Conservation (phyloP, 2,888 invertebrate genomes). For the Maniola hyperantus region DNA sequence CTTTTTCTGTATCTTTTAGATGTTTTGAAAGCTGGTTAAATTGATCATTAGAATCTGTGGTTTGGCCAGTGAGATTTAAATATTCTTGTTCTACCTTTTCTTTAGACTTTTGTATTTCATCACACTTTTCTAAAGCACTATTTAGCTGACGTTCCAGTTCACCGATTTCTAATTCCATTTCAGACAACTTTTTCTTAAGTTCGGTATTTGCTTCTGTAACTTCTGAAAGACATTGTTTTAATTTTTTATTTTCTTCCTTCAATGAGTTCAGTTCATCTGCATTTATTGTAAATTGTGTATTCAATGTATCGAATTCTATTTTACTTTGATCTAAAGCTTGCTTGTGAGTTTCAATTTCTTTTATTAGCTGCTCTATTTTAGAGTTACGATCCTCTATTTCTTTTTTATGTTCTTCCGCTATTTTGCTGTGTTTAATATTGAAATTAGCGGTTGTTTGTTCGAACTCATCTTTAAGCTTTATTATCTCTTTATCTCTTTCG, state of each 20-base stretch:
- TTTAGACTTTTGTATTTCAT: conserved; percentile 81
- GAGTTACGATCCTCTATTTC: conserved; percentile 77
- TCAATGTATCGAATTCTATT: conserved; percentile 73
- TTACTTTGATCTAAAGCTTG: conserved; percentile 72
- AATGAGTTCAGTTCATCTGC: conserved; percentile 68
- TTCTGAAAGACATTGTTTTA: conserved; percentile 69
- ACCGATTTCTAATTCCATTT: conserved; percentile 79
- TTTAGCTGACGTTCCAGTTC: conserved; percentile 82
- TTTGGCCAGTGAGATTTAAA: conserved; percentile 80
- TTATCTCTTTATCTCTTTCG: conserved; percentile 80
- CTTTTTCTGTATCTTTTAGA: conserved; percentile 81
- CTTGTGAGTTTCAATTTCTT: conserved; percentile 76
- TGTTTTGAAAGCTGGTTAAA: conserved; percentile 80
- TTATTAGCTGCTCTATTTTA: conserved; percentile 75
- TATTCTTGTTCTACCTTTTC: conserved; percentile 84
- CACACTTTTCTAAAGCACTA: conserved; percentile 81
- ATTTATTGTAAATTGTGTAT: conserved; percentile 72
- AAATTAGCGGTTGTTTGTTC: conserved; percentile 74
- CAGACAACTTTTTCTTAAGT: conserved; percentile 66
- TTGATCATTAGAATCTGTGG: conserved; percentile 84
- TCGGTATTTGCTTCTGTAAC: conserved; percentile 64
- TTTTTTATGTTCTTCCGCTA: conserved; percentile 77
- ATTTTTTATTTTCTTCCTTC: conserved; percentile 71
- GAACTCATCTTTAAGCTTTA: conserved; percentile 77
- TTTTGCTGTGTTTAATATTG: conserved; percentile 76